Evolutionary conservation across 2,888 invertebrate genomes (phyloP).

Genomic region (Phaedon cochleariae): DNA sequence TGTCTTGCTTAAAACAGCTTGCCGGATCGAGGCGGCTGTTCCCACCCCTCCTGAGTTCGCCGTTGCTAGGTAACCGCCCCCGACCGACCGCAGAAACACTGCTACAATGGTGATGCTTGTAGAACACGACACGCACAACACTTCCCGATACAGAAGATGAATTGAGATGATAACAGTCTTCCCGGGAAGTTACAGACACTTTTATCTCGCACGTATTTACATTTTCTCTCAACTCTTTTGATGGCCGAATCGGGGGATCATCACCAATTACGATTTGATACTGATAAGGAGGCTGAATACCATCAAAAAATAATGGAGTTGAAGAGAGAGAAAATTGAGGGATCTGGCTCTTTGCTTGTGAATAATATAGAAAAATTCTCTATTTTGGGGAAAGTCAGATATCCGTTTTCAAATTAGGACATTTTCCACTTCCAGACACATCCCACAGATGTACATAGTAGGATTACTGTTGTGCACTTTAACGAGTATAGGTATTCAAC

Average conservation of each 20-base stretch:
- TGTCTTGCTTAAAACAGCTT: slow-evolving; percentile 64
- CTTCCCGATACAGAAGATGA: slow-evolving; percentile 59
- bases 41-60: slow-evolving; percentile 44
- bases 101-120: slow-evolving; percentile 63
- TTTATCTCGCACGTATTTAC: slow-evolving; percentile 29
- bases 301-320: too few species aligned
- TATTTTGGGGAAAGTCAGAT: too few species aligned
- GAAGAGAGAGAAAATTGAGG: too few species aligned
- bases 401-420: too few species aligned
- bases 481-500: too few species aligned
- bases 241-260: background rate
- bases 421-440: too few species aligned
- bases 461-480: too few species aligned
- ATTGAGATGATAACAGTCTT: slow-evolving; percentile 60
- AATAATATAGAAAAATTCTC: too few species aligned
- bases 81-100: slow-evolving; percentile 62
- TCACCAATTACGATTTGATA: background rate
- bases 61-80: slow-evolving; percentile 62
- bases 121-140: slow-evolving; percentile 60
- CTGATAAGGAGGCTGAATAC: background rate
- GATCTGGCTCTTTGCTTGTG: too few species aligned
- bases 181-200: slow-evolving; percentile 29
- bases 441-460: too few species aligned
- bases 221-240: slow-evolving; percentile 24
- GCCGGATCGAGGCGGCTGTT: slow-evolving; percentile 57